These are phyloP conservation scores for Pammene fasciana DNA, from an alignment of 2,888 invertebrate genomes.

Conservation along the genomic window DNA sequence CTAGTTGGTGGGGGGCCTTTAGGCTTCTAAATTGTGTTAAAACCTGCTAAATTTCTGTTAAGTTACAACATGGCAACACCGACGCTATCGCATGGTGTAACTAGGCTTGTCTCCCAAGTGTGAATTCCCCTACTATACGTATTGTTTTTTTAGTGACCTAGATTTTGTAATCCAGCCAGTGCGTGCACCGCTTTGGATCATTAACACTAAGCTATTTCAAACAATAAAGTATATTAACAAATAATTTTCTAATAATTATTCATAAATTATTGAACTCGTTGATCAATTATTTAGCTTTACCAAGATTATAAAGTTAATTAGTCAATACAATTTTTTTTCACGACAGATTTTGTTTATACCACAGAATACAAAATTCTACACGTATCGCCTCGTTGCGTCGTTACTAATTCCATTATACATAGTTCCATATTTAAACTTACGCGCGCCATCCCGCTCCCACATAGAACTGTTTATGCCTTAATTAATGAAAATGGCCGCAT, in stretches of 20 bases:
- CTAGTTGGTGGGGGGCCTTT: too few relatives aligned
- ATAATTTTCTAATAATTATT: neutral
- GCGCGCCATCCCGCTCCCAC: constrained; percentile 32
- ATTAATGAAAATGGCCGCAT: constrained; percentile 55
- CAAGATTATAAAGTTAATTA: too few relatives aligned
- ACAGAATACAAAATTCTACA: constrained; percentile 19
- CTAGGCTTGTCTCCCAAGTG: constrained; percentile 60
- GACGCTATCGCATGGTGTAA: constrained; percentile 66
- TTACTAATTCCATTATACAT: constrained; percentile 42
- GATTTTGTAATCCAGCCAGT: constrained; percentile 33
- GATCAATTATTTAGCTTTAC: neutral
- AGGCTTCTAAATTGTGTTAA: too few relatives aligned
- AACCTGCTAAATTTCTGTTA: neutral
- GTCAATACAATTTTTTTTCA: too few relatives aligned
- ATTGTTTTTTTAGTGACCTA: constrained; percentile 53
- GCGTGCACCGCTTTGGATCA: constrained; percentile 13
- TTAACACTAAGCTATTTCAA: constrained; percentile 8
- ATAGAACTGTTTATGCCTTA: constrained; percentile 42
- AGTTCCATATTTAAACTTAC: constrained; percentile 41
- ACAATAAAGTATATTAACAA: neutral
- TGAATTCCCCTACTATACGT: constrained; percentile 61
- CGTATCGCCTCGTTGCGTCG: constrained; percentile 36
- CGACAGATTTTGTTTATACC: neutral
- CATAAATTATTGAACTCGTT: neutral
- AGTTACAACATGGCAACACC: neutral